Evolutionary conservation across 2,113 vertebrate genomes (phyloP), one percentile per base, ranked within the genome.

Genomic region (Phoxinus phoxinus): DNA sequence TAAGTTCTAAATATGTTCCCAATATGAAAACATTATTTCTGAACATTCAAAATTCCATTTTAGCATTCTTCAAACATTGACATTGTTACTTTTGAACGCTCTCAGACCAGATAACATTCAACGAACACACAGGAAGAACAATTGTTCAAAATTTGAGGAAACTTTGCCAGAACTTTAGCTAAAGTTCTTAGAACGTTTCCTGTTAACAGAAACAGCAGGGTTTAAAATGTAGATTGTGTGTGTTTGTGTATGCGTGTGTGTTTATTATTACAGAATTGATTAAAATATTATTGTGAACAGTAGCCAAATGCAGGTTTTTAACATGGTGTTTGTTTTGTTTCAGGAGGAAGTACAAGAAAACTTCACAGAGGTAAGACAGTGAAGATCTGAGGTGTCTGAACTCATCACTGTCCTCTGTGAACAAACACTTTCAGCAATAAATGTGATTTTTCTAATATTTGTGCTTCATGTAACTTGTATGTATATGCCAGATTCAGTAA

Each of bases 261-360:
- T 71, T 25, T 61, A 25, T 69, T 35, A 35, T 19, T 69, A 21
- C 11, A 23, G 32, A n/a, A 71, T 41, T n/a, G 0, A n/a, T 12
- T 12, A 0, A 35, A 41, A 21, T 12, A 41, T 10, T 23, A 37
- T 41, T 41, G 69, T 41, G 21, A 37, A n/a, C 35, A 41, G 2
- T 5, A 23, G 32, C 35, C 6, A 5, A 41, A 72, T n/a, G 4
- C 69, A 41, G 21, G 69, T 72, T 72, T 56, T 51, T 41, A 81
- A 21, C 6, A 11, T 65, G 2, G 73, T 92, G 78, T 91, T 87
- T 90, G 76, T 93, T 88, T 91, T 73, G 91, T 88, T 90, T 92
- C 95, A 99, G 98, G 97, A 97, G 98, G 94, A 99, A 99, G 94
- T 99, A 99, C 91, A 99, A 99, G 97, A 99, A 99, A 97, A 99